A percentile compares a stretch with the other conserved stretches of the same genome.
Conservation (phyloP, 2,113 vertebrate genomes). For the Rhinogobius similis region DNA sequence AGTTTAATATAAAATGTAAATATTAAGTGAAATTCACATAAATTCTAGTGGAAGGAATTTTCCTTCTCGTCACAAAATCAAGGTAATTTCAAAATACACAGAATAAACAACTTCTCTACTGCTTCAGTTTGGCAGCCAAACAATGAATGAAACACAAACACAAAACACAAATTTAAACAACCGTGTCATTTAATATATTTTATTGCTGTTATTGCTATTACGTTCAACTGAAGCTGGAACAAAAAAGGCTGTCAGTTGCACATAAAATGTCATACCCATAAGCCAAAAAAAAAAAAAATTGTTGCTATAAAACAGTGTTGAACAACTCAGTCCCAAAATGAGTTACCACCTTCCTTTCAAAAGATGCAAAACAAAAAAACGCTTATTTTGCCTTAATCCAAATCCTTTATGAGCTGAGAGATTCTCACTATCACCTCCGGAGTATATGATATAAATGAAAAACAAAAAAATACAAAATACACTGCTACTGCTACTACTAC, state of each 20-base stretch:
- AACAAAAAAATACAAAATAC: conserved; percentile 1
- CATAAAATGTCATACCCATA: neutral
- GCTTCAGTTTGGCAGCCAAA: no score
- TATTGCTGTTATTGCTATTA: no score
- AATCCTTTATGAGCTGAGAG: conserved; percentile 18
- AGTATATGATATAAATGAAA: conserved; percentile 10
- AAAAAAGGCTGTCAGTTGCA: neutral
- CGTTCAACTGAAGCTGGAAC: neutral
- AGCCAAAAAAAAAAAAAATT: neutral
- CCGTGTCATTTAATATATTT: no score
- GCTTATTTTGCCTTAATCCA: conserved; percentile 22
- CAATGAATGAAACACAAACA: no score
- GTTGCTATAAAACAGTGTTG: neutral
- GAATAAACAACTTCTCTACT: no score
- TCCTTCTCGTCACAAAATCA: no score
- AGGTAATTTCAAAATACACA: no score
- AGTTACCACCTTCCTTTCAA: conserved; percentile 6
- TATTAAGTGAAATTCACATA: no score
- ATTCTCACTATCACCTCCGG: conserved; percentile 11
- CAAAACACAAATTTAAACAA: no score
- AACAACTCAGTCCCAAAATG: conserved; percentile 3
- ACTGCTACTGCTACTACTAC: no score
- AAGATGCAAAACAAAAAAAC: no score
- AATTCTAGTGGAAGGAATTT: no score
- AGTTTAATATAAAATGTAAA: neutral